phyloP scores from a whole-genome alignment of 2,797 vertebrate species.

The Bradypodion ventrale region DNA sequence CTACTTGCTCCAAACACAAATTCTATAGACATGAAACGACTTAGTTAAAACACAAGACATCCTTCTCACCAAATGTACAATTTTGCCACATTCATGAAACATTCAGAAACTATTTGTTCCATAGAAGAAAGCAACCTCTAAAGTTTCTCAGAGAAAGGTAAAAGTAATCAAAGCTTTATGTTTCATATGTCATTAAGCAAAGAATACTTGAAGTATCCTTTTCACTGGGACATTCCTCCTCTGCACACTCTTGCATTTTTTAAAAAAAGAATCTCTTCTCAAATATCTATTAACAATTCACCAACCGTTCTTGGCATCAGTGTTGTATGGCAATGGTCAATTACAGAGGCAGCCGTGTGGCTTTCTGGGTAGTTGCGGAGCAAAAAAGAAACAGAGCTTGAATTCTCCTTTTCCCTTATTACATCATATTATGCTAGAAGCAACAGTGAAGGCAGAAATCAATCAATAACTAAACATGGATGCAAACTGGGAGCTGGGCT shows the following conservation, averaged over 20 bases:
- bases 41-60: not conserved
- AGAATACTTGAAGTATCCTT: not conserved
- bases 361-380: not conserved
- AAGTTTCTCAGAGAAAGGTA: not conserved
- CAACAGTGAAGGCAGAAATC: not conserved
- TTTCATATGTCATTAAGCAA: not conserved
- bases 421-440: not conserved
- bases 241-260: not conserved
- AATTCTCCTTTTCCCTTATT: not conserved
- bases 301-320: not conserved
- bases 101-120: not conserved
- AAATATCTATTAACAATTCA: not conserved
- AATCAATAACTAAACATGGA: not conserved
- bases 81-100: not conserved
- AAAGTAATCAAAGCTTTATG: not conserved
- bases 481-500: not conserved
- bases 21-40: not conserved
- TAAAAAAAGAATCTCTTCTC: not conserved
- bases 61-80: not conserved
- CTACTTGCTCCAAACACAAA: not conserved
- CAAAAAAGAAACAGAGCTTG: not conserved
- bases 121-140: not conserved
- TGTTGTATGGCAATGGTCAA: not conserved
- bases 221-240: not conserved
- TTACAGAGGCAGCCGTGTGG: not conserved